Conservation (phyloP, 2,797 vertebrate species). For the Chelon labrosus region DNA sequence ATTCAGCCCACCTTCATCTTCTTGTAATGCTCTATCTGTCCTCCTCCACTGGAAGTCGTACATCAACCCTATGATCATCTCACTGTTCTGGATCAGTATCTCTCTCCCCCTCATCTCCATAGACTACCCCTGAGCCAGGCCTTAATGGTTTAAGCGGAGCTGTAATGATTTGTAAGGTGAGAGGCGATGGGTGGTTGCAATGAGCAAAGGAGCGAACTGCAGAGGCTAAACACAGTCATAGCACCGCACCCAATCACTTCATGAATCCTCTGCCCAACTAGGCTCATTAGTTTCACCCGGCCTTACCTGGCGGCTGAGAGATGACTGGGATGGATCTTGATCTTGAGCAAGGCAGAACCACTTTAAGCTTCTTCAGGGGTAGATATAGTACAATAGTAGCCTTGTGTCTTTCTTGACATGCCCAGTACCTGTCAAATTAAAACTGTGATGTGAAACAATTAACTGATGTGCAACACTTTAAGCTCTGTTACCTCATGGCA, state of each 20-base stretch:
- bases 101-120: constrained; percentile 17
- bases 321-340: not conserved
- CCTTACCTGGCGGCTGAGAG: constrained; percentile 23
- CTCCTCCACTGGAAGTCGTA: constrained; percentile 75
- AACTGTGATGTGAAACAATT: too few relatives aligned
- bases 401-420: too few relatives aligned
- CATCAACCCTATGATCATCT: constrained; percentile 67
- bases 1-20: constrained; percentile 47
- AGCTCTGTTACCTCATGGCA: too few relatives aligned
- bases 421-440: too few relatives aligned
- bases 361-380: too few relatives aligned
- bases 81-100: constrained; percentile 41
- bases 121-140: constrained; percentile 40
- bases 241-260: constrained; percentile 63
- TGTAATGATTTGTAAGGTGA: constrained; percentile 87
- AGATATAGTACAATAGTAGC: too few relatives aligned
- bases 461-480: too few relatives aligned
- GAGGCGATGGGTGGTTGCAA: constrained; percentile 64
- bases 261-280: constrained; percentile 68
- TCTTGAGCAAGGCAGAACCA: not conserved
- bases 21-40: constrained; percentile 48
- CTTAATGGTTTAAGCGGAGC: constrained; percentile 80
- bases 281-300: constrained; percentile 3
- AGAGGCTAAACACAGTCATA: constrained; percentile 61
- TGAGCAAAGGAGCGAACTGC: constrained; percentile 47